Conservation (phyloP, 92 coral and sea anemone genomes). For the Montipora capitata region DNA sequence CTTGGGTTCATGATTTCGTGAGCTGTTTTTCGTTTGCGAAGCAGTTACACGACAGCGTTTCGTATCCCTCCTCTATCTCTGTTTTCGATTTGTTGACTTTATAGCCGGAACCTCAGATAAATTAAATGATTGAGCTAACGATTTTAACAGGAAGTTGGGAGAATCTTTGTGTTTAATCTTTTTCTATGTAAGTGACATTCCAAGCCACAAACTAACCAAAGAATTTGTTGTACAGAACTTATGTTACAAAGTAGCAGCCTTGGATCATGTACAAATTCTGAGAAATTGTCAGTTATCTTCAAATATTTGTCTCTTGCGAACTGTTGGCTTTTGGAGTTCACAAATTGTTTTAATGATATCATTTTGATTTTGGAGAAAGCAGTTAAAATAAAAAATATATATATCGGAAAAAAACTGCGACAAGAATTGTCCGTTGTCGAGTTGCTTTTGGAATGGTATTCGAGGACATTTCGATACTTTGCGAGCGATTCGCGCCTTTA, state of each 20-base stretch:
- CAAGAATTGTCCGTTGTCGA: neutral
- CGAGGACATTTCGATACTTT: neutral
- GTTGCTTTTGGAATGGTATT: neutral
- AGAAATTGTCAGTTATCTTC: neutral
- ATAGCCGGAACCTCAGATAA: neutral
- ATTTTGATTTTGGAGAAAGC: neutral
- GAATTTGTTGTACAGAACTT: neutral
- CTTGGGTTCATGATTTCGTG: neutral
- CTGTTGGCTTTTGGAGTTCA: slow-evolving; percentile 16
- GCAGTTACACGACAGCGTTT: too few relatives aligned
- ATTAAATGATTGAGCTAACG: neutral
- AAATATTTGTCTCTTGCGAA: neutral
- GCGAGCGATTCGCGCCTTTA: neutral
- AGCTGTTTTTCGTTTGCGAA: neutral
- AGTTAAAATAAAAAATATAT: too few relatives aligned
- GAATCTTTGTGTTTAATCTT: too few relatives aligned
- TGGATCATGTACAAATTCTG: neutral
- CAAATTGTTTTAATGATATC: slow-evolving; percentile 22
- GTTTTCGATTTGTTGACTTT: neutral
- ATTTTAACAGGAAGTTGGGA: slow-evolving; percentile 3
- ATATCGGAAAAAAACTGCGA: neutral
- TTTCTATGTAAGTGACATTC: neutral
- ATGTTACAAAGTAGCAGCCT: neutral
- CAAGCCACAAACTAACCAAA: neutral
- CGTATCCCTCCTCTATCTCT: neutral